Evolutionary conservation across 2,797 vertebrate genomes (phyloP).

Genomic region (Sebastes cheni): DNA sequence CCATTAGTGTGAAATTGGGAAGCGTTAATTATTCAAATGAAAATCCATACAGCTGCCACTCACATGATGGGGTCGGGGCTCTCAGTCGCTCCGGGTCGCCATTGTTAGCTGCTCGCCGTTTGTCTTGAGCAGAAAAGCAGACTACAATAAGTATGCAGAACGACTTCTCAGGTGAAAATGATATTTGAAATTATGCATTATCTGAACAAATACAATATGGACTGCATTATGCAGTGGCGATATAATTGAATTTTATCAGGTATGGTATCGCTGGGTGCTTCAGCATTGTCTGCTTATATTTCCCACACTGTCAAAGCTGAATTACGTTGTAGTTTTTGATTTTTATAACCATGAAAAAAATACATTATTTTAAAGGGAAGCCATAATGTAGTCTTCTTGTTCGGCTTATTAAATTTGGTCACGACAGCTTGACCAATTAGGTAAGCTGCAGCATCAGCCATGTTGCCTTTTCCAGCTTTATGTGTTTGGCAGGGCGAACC

Average conservation of each 20-base stretch:
- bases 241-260: constrained; percentile 11
- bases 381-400: not conserved
- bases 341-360: not conserved
- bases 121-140: constrained; percentile 1
- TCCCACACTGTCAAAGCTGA: not conserved
- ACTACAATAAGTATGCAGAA: constrained; percentile 13
- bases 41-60: constrained; percentile 75
- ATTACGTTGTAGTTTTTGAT: not conserved
- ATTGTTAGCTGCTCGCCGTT: constrained; percentile 41
- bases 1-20: constrained; percentile 81
- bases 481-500: constrained; percentile 36
- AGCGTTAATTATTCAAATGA: constrained; percentile 83
- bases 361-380: not conserved
- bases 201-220: constrained; percentile 17
- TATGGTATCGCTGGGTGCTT: not conserved
- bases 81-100: constrained; percentile 28
- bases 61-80: constrained; percentile 45
- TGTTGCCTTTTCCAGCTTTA: constrained; percentile 34
- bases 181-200: constrained; percentile 21
- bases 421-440: constrained; percentile 59
- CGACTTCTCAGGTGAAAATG: constrained; percentile 24
- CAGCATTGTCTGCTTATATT: not conserved
- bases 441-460: constrained; percentile 28
- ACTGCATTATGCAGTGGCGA: not conserved
- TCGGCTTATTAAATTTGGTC: constrained; percentile 39